Evolutionary conservation across 2,113 vertebrate species (phyloP).

Genomic region (Azemiops feae): DNA sequence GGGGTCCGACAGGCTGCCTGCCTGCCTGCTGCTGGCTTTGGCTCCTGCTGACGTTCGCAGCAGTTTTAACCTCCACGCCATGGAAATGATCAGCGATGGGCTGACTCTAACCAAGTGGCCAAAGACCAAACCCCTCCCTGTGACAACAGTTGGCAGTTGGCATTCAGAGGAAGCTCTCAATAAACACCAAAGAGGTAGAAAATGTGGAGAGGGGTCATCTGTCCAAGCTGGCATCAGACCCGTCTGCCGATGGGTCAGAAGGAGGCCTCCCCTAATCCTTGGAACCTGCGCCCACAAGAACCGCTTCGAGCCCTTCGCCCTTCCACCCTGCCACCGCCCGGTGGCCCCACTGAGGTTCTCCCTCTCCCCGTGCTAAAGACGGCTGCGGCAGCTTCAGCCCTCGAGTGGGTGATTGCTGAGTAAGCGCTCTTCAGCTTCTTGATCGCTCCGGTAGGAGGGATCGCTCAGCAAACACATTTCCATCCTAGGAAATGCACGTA

Average conservation of each 20-base stretch:
- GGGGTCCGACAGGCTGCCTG: not conserved
- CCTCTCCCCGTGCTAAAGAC: not conserved
- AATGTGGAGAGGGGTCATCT: not conserved
- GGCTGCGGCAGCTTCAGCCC: not conserved
- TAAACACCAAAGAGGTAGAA: not conserved
- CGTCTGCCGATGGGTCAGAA: not conserved
- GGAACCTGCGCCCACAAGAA: not conserved
- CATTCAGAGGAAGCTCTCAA: not conserved
- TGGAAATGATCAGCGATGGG: too few species aligned
- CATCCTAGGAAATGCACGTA: not conserved
- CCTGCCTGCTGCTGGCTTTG: not conserved
- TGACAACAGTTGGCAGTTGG: not conserved
- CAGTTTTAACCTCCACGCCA: not conserved
- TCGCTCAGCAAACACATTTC: not conserved
- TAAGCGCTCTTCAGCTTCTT: not conserved
- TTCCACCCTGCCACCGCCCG: not conserved
- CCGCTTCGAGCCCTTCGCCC: not conserved
- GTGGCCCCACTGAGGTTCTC: not conserved
- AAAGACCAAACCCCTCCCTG: not conserved
- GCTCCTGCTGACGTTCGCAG: not conserved
- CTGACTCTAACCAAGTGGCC: not conserved
- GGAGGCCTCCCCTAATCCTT: not conserved
- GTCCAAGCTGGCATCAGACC: not conserved
- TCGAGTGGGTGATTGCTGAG: not conserved
- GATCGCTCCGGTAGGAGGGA: not conserved